Evolutionary conservation across 1,140 invertebrate genomes (phyloP).

Genomic region (Cardiocondyla obscurior): DNA sequence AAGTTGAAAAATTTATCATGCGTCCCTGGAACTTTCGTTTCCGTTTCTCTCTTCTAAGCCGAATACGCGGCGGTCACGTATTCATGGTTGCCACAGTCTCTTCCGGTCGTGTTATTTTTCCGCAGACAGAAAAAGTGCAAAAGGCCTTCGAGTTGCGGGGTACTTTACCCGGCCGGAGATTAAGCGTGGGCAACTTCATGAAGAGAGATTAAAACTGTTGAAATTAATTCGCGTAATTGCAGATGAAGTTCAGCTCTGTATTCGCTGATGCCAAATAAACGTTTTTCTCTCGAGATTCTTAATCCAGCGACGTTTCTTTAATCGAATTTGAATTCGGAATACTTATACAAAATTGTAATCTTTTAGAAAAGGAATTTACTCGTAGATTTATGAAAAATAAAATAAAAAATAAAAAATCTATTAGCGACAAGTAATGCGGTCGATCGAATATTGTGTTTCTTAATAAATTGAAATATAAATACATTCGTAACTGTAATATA

Average conservation of each 20-base stretch:
- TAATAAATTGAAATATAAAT: not conserved
- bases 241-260: slow-evolving; percentile 59
- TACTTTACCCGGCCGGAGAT: slow-evolving; percentile 55
- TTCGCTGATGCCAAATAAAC: slow-evolving; percentile 22
- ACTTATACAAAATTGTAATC: not conserved
- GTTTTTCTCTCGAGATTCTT: slow-evolving; percentile 5
- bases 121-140: slow-evolving; percentile 68
- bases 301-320: slow-evolving; percentile 12
- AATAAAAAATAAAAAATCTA: no score
- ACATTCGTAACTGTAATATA: not conserved
- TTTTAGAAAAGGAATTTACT: not conserved
- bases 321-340: not conserved
- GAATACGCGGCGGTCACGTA: slow-evolving; percentile 52
- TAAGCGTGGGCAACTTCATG: slow-evolving; percentile 70
- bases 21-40: slow-evolving; percentile 32
- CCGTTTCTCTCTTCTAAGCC: slow-evolving; percentile 8
- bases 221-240: slow-evolving; percentile 80
- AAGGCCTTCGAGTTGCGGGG: slow-evolving; percentile 58
- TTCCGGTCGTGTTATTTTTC: slow-evolving; percentile 61
- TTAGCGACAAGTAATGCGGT: not conserved
- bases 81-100: slow-evolving; percentile 48
- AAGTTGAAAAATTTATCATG: slow-evolving; percentile 27
- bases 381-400: not conserved
- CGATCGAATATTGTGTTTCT: no score
- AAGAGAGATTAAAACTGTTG: slow-evolving; percentile 75